These are phyloP conservation scores for Electrophaes corylata DNA, from an alignment of 2,888 invertebrate species.

Conservation along the genomic window DNA sequence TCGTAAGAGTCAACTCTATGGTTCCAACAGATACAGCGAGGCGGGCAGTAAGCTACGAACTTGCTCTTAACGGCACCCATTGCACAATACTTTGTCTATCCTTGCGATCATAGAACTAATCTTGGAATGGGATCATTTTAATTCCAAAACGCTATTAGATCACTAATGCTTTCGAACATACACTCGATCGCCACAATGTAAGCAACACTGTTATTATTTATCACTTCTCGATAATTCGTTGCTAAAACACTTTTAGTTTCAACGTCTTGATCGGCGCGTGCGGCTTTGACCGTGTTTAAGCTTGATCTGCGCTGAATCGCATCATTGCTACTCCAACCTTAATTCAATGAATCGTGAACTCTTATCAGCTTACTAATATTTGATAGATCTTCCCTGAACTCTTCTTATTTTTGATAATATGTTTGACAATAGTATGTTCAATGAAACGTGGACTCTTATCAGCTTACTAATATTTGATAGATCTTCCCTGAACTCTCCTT, in stretches of 20 bases:
- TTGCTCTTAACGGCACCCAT: constrained; percentile 75
- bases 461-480: constrained; percentile 19
- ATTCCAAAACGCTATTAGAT: constrained; percentile 59
- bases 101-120: constrained; percentile 36
- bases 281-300: constrained; percentile 27
- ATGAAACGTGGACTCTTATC: constrained; percentile 39
- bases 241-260: constrained; percentile 25
- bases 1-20: constrained; percentile 62
- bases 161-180: constrained; percentile 53
- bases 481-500: constrained; percentile 7
- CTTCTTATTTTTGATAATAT: neutral
- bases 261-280: constrained; percentile 27
- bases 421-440: constrained; percentile 1
- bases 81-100: constrained; percentile 41
- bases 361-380: constrained; percentile 32
- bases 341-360: constrained; percentile 32
- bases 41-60: constrained; percentile 54
- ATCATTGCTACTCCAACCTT: constrained; percentile 26
- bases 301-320: constrained; percentile 31
- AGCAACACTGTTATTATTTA: constrained; percentile 61
- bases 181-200: constrained; percentile 55
- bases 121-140: constrained; percentile 44
- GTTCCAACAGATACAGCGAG: constrained; percentile 58
- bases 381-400: constrained; percentile 17
- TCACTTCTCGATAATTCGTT: constrained; percentile 32